Base-by-base conservation (phyloP, 2,113 vertebrate species). In the Anas platyrhynchos region DNA sequence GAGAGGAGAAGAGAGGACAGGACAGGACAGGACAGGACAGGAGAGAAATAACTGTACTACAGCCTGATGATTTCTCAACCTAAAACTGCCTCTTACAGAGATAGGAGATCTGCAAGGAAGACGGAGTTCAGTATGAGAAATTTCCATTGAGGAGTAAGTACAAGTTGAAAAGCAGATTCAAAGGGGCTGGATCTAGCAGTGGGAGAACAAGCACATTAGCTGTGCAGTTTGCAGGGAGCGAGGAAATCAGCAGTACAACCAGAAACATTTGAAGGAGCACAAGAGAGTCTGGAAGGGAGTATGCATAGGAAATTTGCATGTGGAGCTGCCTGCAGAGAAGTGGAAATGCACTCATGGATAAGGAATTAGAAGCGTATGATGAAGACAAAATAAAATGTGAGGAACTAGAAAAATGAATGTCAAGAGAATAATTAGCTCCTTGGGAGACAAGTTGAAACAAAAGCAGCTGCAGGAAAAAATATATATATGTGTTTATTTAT, bases 381-480 rank as follows among this genome's bases (percentile, higher is more conserved):
- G 16, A 72, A 16, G 16, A 71, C 66, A 16, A 79, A 67, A 2
- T 26, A 38, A 83, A 91, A 7, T 25, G 13, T 25, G 15, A 75
- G 12, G 3, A 59, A 10, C 3, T 11, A 79, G 78, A 88, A 90
- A 54, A 11, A n/a, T 4, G 71, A 72, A 15, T 4, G 1, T 65
- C 25, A 38, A 54, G 29, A 79, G 18, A 26, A 58, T 32, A 58
- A 56, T 36, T 31, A 31, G 1, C n/a, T 59, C 21, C 34, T 50
- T 1, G 1, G 3, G 5, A 1, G 3, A 86, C 27, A 55, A 13
- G 3, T 3, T 85, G 66, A 71, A 90, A 82, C 1, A 5, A 20
- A 38, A 77, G 25, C 5, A 88, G 14, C 7, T 62, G 9, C 9
- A 62, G 55, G 16, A 89, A 71, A 71, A 56, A 41, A 41, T 26